Base-by-base conservation (phyloP, 1,140 invertebrate genomes). In the Drosophila miranda region DNA sequence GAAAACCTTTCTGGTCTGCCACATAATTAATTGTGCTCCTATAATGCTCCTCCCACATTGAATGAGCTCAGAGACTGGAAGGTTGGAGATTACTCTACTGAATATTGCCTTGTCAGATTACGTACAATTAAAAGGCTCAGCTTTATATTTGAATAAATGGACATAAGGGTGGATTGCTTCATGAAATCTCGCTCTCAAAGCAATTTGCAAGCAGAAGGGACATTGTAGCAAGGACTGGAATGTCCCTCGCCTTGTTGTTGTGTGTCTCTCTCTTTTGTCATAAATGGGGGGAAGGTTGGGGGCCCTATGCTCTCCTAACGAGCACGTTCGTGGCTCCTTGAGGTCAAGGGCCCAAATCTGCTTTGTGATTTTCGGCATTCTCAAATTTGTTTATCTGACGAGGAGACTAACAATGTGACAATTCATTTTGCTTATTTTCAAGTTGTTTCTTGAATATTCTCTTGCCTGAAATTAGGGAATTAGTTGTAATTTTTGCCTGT, bases 401-500 rank as follows among this genome's bases (percentile, higher is more conserved):
- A 8, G 46, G 38, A 57, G 46, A 48, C 56, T 52, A 73, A 63
- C 69, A 73, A 51, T 48, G 69, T 73, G 58, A 73, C 50, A 73
- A 73, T 73, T 73, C 63, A 73, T 62, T 73, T 63, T 38, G 52
- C 70, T 63, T 63, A 63, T 72, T 62, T 72, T 72, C 59, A 62
- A 72, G 46, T 42, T 48, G 50, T 45, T 52, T 30, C 49, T 61
- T 72, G 50, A 2, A 13, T 16, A 44, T 6, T 53, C 48, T 53
- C 43, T 26, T 21, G 38, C 6, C 56, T 16, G 8, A 3, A 38
- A 9, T 49, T 46, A 14, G 44, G 8, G 30, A 44, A 28, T 64
- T 73, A 62, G 50, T 74, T 57, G 52, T 52, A 64, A 30, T 55
- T 43, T 21, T 48, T 28, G 28, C 26, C 41, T 50, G 57, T 43